These are phyloP conservation scores for Chionis minor DNA, from an alignment of 2,113 vertebrate genomes.

Conservation along the genomic window DNA sequence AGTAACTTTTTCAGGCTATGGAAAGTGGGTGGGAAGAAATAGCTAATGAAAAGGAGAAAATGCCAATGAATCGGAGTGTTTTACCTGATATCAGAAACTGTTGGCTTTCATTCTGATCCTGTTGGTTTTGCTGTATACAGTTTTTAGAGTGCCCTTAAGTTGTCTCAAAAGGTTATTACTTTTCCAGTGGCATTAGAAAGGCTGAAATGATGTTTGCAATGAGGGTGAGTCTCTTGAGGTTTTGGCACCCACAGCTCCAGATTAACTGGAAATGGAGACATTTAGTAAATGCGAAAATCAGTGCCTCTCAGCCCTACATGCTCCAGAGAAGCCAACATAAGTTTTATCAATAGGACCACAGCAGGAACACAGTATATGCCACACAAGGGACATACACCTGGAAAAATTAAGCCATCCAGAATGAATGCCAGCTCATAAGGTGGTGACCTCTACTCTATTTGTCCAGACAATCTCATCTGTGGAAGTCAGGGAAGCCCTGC, in stretches of 20 bases:
- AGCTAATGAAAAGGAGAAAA: neutral
- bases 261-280: conserved; percentile 2
- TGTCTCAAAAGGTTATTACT: conserved; percentile 3
- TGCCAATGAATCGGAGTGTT: neutral
- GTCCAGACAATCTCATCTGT: neutral
- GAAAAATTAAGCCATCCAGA: neutral
- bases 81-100: neutral
- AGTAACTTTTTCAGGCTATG: neutral
- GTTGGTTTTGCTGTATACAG: neutral
- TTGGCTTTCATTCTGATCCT: neutral
- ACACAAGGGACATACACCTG: neutral
- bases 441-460: neutral
- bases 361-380: neutral
- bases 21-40: neutral
- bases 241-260: conserved; percentile 20
- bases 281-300: conserved; percentile 25
- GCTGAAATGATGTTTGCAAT: neutral
- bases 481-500: neutral
- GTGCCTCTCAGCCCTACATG: neutral
- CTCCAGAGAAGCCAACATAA: neutral
- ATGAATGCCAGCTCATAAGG: neutral
- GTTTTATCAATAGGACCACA: neutral
- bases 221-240: conserved; percentile 23
- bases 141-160: neutral
- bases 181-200: neutral